phyloP scores from a whole-genome alignment of 2,113 vertebrate species.

The Sinocyclocheilus anophthalmus region DNA sequence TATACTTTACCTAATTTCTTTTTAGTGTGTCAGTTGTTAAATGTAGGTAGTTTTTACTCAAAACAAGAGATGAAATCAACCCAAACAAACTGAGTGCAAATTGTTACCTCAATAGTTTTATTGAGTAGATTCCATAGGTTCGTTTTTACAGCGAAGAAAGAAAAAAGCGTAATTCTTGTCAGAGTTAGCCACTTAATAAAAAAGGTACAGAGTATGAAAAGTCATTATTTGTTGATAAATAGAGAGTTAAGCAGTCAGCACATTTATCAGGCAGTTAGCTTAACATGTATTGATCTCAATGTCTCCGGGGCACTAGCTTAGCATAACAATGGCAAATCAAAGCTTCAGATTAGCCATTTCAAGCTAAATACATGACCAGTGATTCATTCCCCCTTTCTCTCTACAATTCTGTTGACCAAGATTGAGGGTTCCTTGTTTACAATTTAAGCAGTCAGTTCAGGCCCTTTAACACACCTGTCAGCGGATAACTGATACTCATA shows the following conservation, averaged over 20 bases:
- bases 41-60: not conserved
- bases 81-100: too few relatives aligned
- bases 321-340: not conserved
- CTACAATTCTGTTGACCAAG: slow-evolving; percentile 3
- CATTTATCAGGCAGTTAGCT: slow-evolving; percentile 38
- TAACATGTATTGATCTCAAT: slow-evolving; percentile 45
- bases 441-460: not conserved
- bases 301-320: slow-evolving; percentile 11
- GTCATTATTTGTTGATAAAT: slow-evolving; percentile 20
- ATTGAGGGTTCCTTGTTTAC: not conserved
- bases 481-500: not conserved
- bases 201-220: not conserved
- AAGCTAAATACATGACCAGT: not conserved
- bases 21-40: too few relatives aligned
- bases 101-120: not conserved
- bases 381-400: not conserved
- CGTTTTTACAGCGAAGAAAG: not conserved
- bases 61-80: not conserved
- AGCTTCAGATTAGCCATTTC: slow-evolving; percentile 4
- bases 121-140: not conserved
- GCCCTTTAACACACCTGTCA: not conserved
- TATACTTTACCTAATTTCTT: too few relatives aligned
- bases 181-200: not conserved
- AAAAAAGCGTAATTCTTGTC: not conserved
- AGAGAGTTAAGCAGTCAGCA: slow-evolving; percentile 21